Base-by-base conservation (phyloP, 1,140 invertebrate species). In the Diorhabda carinulata region DNA sequence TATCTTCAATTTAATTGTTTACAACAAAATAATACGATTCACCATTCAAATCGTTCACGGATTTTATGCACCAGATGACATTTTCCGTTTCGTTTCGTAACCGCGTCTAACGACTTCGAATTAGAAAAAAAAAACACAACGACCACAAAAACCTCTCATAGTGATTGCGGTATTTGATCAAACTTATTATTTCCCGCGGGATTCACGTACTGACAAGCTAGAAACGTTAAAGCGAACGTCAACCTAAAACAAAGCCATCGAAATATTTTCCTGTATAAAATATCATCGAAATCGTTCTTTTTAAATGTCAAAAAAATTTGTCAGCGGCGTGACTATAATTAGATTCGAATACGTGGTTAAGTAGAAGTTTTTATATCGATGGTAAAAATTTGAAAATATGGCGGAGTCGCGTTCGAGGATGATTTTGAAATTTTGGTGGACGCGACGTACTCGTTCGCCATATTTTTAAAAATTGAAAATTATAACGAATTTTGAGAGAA, bases 191-290 rank as follows among this genome's bases (percentile, higher is more conserved):
- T 70, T 70, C 71, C 65, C 68, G 43, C 47, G 62, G 57, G 68
- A 62, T n/a, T 69, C 47, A 44, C 45, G 43, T 65, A 67, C 57
- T 67, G 65, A 67, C 70, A 71, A 64, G 64, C 65, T 69, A 63
- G n/a, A 6, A 8, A 8, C 47, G 47, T n/a, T 52, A 52, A 52
- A 52, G n/a, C 25, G 25, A 25, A 25, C 25, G 25, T 4, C 47
- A 43, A 67, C 72, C 25, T 69, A 67, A n/a, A n/a, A 71, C 66
- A 73, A 70, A 71, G 67, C 69, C 64, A 64, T 68, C 70, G 67
- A 68, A 61, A 73, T 68, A 70, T 73, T 73, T 71, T 66, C 64
- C 65, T 43, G 66, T 44, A 60, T 67, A 67, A 60, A 67, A 59
- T 59, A 67, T 59, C 65, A 43, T 6, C 57, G 65, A 60, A 67